phyloP scores from a whole-genome alignment of 1,140 invertebrate species.

The Tetraneura akinire region DNA sequence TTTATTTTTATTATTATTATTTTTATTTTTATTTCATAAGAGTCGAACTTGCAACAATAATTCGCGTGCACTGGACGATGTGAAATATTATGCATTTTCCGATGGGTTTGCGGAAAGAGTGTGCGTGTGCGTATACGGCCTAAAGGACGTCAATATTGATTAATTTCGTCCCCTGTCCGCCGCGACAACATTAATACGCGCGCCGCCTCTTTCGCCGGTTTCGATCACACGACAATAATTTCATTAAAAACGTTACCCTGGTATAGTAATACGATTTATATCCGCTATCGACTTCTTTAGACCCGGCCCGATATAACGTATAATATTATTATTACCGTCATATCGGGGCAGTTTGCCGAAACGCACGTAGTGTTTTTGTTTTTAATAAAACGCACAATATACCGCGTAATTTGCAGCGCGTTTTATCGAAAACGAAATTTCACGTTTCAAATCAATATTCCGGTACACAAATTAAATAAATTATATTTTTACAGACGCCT shows the following conservation, averaged over 20 bases:
- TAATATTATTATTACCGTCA: background rate
- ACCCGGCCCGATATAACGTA: no score
- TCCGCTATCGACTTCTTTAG: background rate
- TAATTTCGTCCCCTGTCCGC: background rate
- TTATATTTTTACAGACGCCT: no score
- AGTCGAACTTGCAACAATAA: no score
- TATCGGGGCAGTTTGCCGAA: no score
- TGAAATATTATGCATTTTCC: constrained; percentile 12
- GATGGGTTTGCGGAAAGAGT: background rate
- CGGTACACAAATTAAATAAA: no score
- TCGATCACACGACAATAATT: background rate
- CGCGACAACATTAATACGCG: background rate
- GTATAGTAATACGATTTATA: background rate
- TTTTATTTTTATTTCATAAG: no score
- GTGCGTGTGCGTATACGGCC: background rate
- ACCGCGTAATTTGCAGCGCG: no score
- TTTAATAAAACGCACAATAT: no score
- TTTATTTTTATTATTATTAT: no score
- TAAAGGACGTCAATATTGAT: constrained; percentile 33
- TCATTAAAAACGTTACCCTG: background rate
- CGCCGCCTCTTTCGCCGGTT: background rate
- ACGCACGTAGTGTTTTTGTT: no score
- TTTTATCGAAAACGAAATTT: no score
- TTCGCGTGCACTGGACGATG: background rate
- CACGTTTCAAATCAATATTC: no score